Base-by-base conservation (phyloP, 2,888 invertebrate species). In the Orthosia cruda region DNA sequence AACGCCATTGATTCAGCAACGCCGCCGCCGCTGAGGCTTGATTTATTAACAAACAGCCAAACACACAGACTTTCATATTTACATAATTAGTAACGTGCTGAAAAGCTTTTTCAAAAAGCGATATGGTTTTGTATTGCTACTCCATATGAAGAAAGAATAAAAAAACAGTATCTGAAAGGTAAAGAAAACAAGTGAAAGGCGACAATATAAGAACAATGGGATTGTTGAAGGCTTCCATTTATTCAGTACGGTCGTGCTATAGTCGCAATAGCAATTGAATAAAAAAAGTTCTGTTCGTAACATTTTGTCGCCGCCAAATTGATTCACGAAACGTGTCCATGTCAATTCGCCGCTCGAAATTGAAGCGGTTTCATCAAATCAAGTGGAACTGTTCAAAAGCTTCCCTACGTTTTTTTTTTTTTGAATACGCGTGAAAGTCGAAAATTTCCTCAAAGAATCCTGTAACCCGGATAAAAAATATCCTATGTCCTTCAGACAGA, bases 251-350 rank as follows among this genome's bases (percentile, higher is more conserved):
- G 52, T 18, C 12, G 40, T 18, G 18, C 16, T 66, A 72, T 61
- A 69, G 58, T 13, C 62, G 26, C 40, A 77, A 77, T 55, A 55
- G 26, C 66, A 70, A 83, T 40, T 50, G 65, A 57, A 0, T 18
- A 68, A 71, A 52, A 82, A 65, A 58, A 18, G 20, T n/a, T 18
- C 7, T 50, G 65, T 58, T 54, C 49, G 62, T 32, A 50, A 40
- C 54, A 50, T 59, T 55, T 63, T 20, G 54, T n/a, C 63, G 78
- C 7, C 55, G 5, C 12, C 13, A 65, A 80, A 78, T 83, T 78
- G 49, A 62, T 78, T 72, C 23, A 15, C 16, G 26, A 54, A 68
- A 54, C 61, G 57, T 58, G 78, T 61, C 45, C n/a, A 23, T 72
- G n/a, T 80, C 32, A 18, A 47, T 40, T 49, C 23, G 11, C 32